Percentiles rank a stretch among this genome's conserved stretches.
phyloP scores from a whole-genome alignment of 2,113 vertebrate genomes.

The Otolemur garnettii region DNA sequence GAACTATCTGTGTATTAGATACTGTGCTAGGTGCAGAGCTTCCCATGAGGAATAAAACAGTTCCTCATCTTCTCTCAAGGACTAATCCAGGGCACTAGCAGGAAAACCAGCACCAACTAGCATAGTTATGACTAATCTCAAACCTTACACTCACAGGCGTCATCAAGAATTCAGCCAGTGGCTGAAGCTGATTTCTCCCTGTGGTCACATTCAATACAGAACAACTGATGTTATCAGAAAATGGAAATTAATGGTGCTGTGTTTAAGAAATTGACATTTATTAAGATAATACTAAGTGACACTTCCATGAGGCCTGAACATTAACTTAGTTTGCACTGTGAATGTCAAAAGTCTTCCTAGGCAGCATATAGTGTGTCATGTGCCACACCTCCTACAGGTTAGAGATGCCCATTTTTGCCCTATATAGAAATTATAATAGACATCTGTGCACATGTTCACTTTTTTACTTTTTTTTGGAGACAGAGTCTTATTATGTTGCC shows the following conservation, averaged over 20 bases:
- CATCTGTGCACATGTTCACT: too few relatives aligned
- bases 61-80: neutral
- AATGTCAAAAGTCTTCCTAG: neutral
- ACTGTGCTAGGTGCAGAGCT: neutral
- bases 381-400: neutral
- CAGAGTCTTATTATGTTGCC: too few relatives aligned
- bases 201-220: neutral
- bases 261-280: neutral
- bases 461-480: too few relatives aligned
- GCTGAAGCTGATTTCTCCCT: neutral
- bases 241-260: neutral
- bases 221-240: slow-evolving; percentile 12
- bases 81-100: neutral
- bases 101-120: neutral
- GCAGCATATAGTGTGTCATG: neutral
- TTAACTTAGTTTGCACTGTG: neutral
- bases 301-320: neutral
- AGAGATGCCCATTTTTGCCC: neutral
- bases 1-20: neutral
- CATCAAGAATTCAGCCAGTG: neutral
- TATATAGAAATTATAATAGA: neutral
- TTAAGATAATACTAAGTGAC: neutral
- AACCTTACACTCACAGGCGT: neutral
- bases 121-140: neutral
- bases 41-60: neutral